phyloP scores from a whole-genome alignment of 1,140 invertebrate species.

The Lepidurus couesii region DNA sequence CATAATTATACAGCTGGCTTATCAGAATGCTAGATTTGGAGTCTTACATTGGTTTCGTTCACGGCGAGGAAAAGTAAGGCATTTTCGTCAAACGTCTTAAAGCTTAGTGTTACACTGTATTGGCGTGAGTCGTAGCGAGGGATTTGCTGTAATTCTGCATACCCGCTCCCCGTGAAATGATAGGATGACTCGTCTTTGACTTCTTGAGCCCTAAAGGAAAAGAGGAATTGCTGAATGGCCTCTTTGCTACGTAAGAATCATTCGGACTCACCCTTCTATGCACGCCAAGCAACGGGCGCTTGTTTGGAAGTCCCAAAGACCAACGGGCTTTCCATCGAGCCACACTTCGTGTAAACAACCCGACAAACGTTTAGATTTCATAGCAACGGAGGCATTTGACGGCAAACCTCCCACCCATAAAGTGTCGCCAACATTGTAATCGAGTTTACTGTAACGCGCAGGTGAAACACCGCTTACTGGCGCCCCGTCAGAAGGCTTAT shows the following conservation, averaged over 20 bases:
- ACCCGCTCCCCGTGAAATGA: slow-evolving; percentile 71
- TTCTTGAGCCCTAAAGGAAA: slow-evolving; percentile 51
- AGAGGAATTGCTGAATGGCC: slow-evolving; percentile 30
- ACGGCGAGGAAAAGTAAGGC: slow-evolving; percentile 76
- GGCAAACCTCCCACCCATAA: slow-evolving; percentile 51
- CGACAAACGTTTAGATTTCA: slow-evolving; percentile 43
- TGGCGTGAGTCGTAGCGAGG: slow-evolving; percentile 60
- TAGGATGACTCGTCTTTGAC: slow-evolving; percentile 50
- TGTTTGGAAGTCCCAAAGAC: slow-evolving; percentile 80
- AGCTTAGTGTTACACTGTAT: slow-evolving; percentile 71
- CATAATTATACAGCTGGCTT: not conserved
- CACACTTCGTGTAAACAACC: slow-evolving; percentile 73
- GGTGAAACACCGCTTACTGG: slow-evolving; percentile 47
- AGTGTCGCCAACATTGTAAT: slow-evolving; percentile 48
- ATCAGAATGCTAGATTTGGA: not conserved
- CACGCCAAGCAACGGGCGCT: slow-evolving; percentile 60
- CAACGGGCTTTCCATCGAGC: slow-evolving; percentile 69
- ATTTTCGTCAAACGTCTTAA: slow-evolving; percentile 81
- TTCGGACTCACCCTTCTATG: slow-evolving; percentile 57
- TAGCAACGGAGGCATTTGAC: slow-evolving; percentile 36
- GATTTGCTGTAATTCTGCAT: slow-evolving; percentile 61
- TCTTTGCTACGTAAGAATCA: slow-evolving; percentile 13
- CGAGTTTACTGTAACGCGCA: slow-evolving; percentile 50
- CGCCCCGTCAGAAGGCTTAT: slow-evolving; percentile 41
- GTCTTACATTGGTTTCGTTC: slow-evolving; percentile 58